Percentiles rank a stretch among this genome's conserved stretches.
phyloP scores from a whole-genome alignment of 2,113 vertebrate species.

The Corythoichthys haematopterus region DNA sequence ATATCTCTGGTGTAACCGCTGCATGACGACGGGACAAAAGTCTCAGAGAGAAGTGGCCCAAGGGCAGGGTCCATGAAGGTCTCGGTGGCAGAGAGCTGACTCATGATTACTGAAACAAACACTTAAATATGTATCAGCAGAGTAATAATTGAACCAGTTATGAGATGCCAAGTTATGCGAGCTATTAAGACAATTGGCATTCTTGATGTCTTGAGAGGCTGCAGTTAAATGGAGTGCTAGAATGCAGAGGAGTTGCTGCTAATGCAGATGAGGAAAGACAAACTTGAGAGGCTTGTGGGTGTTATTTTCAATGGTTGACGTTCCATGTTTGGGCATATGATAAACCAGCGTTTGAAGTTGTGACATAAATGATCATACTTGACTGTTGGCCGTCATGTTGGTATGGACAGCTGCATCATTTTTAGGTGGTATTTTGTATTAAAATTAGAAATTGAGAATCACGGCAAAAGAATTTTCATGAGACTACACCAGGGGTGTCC shows the following conservation, averaged over 20 bases:
- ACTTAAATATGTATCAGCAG: slow-evolving; percentile 8
- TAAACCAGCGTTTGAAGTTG: too few relatives aligned
- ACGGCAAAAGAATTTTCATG: too few relatives aligned
- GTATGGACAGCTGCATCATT: too few relatives aligned
- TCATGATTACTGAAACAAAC: slow-evolving; percentile 5
- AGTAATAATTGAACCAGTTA: slow-evolving; percentile 7
- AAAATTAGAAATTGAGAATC: too few relatives aligned
- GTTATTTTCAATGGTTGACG: background rate
- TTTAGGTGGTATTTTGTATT: too few relatives aligned
- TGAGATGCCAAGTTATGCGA: slow-evolving; percentile 1
- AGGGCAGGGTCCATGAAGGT: slow-evolving; percentile 1
- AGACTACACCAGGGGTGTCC: too few relatives aligned
- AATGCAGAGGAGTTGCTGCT: slow-evolving; percentile 1
- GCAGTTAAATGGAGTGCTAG: slow-evolving; percentile 8
- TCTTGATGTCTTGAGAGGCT: slow-evolving; percentile 7
- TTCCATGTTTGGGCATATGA: background rate
- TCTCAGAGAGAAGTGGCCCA: background rate
- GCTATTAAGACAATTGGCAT: slow-evolving; percentile 8
- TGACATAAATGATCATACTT: too few relatives aligned
- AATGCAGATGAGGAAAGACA: background rate
- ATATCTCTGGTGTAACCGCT: background rate
- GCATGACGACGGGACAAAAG: background rate
- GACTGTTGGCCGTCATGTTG: background rate
- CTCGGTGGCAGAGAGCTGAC: background rate
- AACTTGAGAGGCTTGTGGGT: background rate